These are phyloP conservation scores for Dicaeum eximium DNA, from an alignment of 2,113 vertebrate genomes.

Conservation along the genomic window DNA sequence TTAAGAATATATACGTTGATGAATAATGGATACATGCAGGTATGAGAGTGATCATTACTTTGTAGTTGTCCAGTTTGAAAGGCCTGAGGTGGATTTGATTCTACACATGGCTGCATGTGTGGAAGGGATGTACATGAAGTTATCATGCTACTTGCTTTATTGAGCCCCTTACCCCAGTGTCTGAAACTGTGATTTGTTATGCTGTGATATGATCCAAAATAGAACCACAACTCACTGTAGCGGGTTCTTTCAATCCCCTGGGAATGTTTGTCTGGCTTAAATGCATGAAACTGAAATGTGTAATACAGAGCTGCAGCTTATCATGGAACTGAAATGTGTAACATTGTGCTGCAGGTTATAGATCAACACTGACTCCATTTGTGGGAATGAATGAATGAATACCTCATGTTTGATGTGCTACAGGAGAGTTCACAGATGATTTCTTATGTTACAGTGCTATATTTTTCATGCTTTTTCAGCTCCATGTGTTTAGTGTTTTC, in stretches of 20 bases:
- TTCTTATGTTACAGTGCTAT: neutral
- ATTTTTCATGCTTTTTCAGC: slow-evolving; percentile 10
- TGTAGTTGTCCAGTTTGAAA: neutral
- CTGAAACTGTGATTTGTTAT: slow-evolving; percentile 58
- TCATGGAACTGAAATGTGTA: slow-evolving; percentile 40
- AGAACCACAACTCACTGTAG: slow-evolving; percentile 47
- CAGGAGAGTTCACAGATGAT: slow-evolving; percentile 15
- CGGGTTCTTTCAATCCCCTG: slow-evolving; percentile 17
- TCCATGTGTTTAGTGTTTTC: neutral
- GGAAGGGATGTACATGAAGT: slow-evolving; percentile 20
- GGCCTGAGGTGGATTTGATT: neutral
- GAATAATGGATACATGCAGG: neutral
- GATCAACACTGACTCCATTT: slow-evolving; percentile 47
- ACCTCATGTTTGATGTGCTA: slow-evolving; percentile 37
- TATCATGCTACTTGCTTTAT: slow-evolving; percentile 35
- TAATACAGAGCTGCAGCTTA: slow-evolving; percentile 48
- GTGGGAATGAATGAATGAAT: slow-evolving; percentile 49
- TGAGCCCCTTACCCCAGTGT: slow-evolving; percentile 29
- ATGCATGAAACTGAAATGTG: slow-evolving; percentile 39
- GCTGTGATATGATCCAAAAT: slow-evolving; percentile 17
- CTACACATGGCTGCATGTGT: neutral
- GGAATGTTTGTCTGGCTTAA: slow-evolving; percentile 56
- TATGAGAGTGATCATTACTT: neutral
- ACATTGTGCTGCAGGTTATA: slow-evolving; percentile 46
- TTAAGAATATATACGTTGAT: neutral